Percentiles rank a stretch among this genome's conserved stretches.
These are phyloP conservation scores for Colossoma macropomum DNA, from an alignment of 2,113 vertebrate genomes.

Conservation along the genomic window DNA sequence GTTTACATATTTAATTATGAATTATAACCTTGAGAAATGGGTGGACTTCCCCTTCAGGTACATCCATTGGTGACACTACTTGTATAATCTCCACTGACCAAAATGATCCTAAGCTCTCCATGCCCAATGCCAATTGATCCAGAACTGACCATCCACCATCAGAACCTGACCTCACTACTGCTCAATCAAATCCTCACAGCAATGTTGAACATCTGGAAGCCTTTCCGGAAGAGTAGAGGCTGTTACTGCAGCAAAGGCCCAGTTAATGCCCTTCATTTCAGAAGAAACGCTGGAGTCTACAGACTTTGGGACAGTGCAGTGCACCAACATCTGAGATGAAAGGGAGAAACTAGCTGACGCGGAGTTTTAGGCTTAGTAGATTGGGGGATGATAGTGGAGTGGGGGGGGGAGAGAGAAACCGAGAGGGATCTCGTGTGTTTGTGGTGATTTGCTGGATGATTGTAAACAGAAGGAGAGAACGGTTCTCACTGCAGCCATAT, in stretches of 20 bases:
- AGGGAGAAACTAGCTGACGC: not conserved
- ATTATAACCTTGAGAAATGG: too few species aligned
- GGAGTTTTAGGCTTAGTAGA: not conserved
- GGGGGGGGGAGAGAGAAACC: not conserved
- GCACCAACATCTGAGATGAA: not conserved
- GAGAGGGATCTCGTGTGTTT: not conserved
- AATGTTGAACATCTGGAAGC: not conserved
- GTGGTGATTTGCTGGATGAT: constrained; percentile 12
- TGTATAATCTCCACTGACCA: too few species aligned
- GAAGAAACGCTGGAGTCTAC: too few species aligned
- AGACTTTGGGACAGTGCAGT: too few species aligned
- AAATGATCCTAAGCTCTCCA: too few species aligned
- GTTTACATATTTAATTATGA: too few species aligned
- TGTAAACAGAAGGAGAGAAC: constrained; percentile 39
- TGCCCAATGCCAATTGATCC: too few species aligned
- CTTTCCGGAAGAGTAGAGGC: not conserved
- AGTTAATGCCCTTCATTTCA: too few species aligned
- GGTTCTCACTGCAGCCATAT: constrained; percentile 33
- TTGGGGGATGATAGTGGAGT: not conserved
- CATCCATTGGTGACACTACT: too few species aligned
- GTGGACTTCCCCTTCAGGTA: too few species aligned
- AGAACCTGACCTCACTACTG: too few species aligned
- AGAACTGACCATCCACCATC: too few species aligned
- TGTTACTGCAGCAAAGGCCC: not conserved
- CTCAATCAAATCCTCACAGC: not conserved